These are phyloP conservation scores for Aselliscus stoliczkanus DNA, from an alignment of 2,797 vertebrate genomes.

Conservation along the genomic window DNA sequence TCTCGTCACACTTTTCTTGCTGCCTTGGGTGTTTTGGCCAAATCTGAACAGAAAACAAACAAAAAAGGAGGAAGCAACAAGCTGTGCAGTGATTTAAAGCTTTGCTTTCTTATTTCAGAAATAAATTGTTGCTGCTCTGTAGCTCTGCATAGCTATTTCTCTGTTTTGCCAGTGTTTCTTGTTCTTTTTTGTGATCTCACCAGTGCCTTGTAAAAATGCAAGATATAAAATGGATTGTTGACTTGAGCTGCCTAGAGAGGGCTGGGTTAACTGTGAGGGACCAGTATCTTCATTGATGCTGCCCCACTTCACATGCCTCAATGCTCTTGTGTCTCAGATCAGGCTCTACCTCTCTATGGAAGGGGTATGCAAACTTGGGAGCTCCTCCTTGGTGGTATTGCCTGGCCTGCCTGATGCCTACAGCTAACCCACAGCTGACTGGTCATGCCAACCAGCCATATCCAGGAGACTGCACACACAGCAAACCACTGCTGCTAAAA, in stretches of 20 bases:
- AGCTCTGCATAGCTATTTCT: slow-evolving; percentile 23
- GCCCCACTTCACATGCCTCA: neutral
- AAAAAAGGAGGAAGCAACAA: neutral
- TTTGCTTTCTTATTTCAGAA: neutral
- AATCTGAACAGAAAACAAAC: slow-evolving; percentile 47
- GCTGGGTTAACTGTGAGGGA: neutral
- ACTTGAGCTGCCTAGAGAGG: slow-evolving; percentile 28
- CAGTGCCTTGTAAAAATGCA: slow-evolving; percentile 52
- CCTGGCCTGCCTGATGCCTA: neutral
- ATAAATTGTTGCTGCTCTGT: neutral
- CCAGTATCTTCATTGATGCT: neutral
- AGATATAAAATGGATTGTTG: slow-evolving; percentile 41
- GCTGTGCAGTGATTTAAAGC: neutral
- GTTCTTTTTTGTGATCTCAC: slow-evolving; percentile 5
- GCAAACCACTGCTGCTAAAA: neutral
- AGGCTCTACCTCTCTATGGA: neutral
- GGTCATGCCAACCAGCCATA: neutral
- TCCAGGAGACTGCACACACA: neutral
- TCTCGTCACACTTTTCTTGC: slow-evolving; percentile 28
- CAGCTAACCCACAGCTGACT: neutral
- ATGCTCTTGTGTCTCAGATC: neutral
- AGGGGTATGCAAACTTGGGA: neutral
- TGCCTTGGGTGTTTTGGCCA: slow-evolving; percentile 39
- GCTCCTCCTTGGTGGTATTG: neutral
- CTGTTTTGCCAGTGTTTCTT: slow-evolving; percentile 31